Evolutionary conservation across 2,113 vertebrate species (phyloP).

Genomic region (Lepus europaeus): DNA sequence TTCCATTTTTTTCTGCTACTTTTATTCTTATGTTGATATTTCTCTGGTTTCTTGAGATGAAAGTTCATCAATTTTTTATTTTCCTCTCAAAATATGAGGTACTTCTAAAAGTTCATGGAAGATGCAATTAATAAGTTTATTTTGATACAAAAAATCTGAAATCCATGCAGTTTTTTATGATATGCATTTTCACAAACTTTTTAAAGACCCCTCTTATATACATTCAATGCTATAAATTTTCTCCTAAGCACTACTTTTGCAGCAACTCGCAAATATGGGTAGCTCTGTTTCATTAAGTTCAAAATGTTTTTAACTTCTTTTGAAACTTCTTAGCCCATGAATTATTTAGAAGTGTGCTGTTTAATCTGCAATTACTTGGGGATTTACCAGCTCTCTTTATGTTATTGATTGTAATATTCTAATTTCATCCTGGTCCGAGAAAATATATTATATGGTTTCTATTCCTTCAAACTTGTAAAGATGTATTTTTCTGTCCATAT

Average conservation of each 20-base stretch:
- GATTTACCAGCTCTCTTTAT: not conserved
- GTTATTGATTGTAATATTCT: not conserved
- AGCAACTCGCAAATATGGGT: not conserved
- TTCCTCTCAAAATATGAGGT: not conserved
- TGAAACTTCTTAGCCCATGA: not conserved
- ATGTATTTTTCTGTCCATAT: not conserved
- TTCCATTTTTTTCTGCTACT: not conserved
- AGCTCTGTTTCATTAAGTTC: not conserved
- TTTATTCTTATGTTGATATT: not conserved
- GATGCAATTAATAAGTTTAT: no score
- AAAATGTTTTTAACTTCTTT: not conserved
- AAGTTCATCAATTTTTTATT: not conserved
- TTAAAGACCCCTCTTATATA: not conserved
- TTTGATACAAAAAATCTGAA: no score
- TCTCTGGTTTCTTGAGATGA: not conserved
- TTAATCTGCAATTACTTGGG: not conserved
- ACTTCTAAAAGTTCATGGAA: no score
- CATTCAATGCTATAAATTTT: not conserved
- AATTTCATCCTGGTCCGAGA: not conserved
- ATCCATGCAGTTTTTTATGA: no score
- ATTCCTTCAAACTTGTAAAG: not conserved
- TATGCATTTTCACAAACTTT: no score
- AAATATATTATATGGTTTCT: not conserved
- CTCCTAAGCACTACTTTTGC: not conserved
- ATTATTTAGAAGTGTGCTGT: not conserved